Evolutionary conservation across 2,888 invertebrate genomes (phyloP), one percentile per base, ranked within the genome.

Genomic region (Aleiodes leptofemur): DNA sequence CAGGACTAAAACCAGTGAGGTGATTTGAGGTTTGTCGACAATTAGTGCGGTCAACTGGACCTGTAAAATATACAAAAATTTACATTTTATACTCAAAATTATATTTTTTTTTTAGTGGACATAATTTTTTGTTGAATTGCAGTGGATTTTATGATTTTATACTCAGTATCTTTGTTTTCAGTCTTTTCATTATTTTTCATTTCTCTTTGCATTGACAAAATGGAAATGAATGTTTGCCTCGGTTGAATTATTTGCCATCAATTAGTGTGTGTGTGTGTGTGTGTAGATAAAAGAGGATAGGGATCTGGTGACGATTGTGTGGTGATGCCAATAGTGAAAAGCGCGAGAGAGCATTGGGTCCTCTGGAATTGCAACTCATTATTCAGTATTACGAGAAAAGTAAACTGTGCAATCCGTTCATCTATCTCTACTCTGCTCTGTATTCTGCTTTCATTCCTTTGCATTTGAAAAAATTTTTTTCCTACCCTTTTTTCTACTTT

Each of bases 1-100:
- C 94, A 0, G 94, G 94, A 82, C 93, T 87, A 89, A 87, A 87
- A 4, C 86, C 86, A 14, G 85, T 86, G 75, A 88, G 82, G 75
- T 88, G 86, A 79, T 89, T 88, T 59, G 88, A 86, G 43, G 81
- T 86, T 31, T 87, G 86, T 23, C 80, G 85, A 73, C 88, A 89
- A 72, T 86, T 86, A 77, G 88, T 89, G 75, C 90, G 86, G 78
- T 91, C 90, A 8, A 90, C 90, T 59, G 90, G 90, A 82, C 92
- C 93, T 93, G 83, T 8, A 86, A 79, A 73, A 71, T 68, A 14
- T 11, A 80, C 14, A 70, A 34, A 66, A 48, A 50, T 59, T 7
- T 29, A 31, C 16, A n/a, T 68, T 53, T 70, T 29, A 11, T 29
- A 23, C 69, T 70, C 4, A 6, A 34, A 14, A 64, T 23, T 43